Evolutionary conservation across 2,113 vertebrate genomes (phyloP), one percentile per base, ranked within the genome.

Genomic region (Chloropsis cyanopogon): DNA sequence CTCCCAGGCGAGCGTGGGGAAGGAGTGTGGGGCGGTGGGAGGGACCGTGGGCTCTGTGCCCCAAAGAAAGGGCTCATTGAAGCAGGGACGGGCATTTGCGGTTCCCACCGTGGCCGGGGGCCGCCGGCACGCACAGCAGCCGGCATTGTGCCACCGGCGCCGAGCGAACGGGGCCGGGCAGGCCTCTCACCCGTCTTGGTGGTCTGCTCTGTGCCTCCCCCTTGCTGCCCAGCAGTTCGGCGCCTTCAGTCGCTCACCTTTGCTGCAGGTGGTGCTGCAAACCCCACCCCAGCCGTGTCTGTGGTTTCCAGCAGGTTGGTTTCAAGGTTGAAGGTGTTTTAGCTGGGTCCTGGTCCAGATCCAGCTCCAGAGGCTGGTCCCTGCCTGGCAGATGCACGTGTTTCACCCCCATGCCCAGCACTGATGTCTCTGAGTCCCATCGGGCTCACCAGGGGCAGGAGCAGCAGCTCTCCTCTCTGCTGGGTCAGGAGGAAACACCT

Each of bases 211-310:
- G 17, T 1, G 0, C n/a, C n/a, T 57, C 33, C 16, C 52, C 60
- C 47, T 71, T 2, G 3, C 42, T 79, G 81, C 35, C 29, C 3
- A 1, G 53, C 60, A 24, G 23, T 12, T 13, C 14, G 11, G 65
- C 0, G 0, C 0, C 0, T 24, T 87, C n/a, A 5, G 39, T 18
- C 3, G 0, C 2, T 2, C 18, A 23, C 16, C 28, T 53, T 65
- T n/a, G 76, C 90, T 44, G 69, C 50, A 73, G 72, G 60, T 64
- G 37, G 14, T 81, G 35, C 81, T 56, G 50, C n/a, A 60, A 71
- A 83, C 16, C 63, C 49, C 77, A 29, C 4, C 12, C 24, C 39
- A 10, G 15, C 8, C 1, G 16, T 23, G 37, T 6, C 76, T 1
- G 6, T 7, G 44, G 16, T 28, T 68, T 35, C 33, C 44, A 46